These are phyloP conservation scores for Megalopta genalis DNA, from an alignment of 1,140 invertebrate genomes.

Conservation along the genomic window DNA sequence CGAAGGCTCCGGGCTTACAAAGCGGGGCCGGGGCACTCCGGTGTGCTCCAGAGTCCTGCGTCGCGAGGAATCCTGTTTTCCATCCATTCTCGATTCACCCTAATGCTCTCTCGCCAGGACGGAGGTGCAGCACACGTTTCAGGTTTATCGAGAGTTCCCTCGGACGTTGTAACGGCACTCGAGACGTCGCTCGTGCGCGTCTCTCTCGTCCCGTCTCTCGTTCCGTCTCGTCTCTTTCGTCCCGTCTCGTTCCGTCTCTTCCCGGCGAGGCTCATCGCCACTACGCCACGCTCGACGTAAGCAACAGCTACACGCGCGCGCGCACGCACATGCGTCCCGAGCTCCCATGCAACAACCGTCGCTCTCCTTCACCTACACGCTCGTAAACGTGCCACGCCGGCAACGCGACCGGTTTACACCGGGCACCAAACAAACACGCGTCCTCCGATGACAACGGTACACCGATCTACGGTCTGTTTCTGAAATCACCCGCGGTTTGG, in stretches of 20 bases:
- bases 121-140: constrained; percentile 20
- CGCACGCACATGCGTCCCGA: constrained; percentile 6
- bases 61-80: constrained; percentile 35
- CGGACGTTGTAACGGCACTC: constrained; percentile 52
- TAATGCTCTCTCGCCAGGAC: constrained; percentile 4
- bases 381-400: neutral
- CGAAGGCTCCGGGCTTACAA: neutral
- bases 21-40: neutral
- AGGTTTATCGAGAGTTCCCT: constrained; percentile 40
- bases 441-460: constrained; percentile 44
- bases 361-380: neutral
- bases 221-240: constrained; percentile 18
- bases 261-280: constrained; percentile 23
- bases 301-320: constrained; percentile 6
- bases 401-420: constrained; percentile 43
- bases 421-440: constrained; percentile 44
- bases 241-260: neutral
- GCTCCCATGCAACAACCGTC: no score
- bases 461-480: constrained; percentile 29
- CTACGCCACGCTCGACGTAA: constrained; percentile 23
- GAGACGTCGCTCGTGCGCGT: constrained; percentile 31
- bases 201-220: constrained; percentile 21
- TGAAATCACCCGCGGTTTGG: constrained; percentile 15
- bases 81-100: constrained; percentile 18
- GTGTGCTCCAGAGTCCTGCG: constrained; percentile 3